These are phyloP conservation scores for Condylura cristata DNA, from an alignment of 2,113 vertebrate genomes.

Conservation along the genomic window DNA sequence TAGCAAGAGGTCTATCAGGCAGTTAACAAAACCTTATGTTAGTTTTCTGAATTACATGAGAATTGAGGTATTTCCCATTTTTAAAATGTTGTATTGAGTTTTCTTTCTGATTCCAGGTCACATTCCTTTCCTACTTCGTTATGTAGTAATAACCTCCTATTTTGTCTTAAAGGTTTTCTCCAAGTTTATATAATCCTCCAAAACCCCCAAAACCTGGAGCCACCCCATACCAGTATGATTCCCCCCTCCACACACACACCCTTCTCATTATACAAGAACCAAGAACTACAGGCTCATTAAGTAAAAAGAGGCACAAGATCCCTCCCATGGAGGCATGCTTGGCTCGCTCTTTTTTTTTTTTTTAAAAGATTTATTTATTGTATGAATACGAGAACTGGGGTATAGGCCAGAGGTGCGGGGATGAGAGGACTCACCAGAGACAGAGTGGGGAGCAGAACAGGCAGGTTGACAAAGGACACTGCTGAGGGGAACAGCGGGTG, in stretches of 20 bases:
- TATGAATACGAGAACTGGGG: too few relatives aligned
- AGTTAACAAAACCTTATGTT: not conserved
- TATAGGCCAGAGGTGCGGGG: too few relatives aligned
- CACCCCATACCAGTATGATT: too few relatives aligned
- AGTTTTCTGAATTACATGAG: not conserved
- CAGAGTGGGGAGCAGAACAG: too few relatives aligned
- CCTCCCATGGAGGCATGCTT: not conserved
- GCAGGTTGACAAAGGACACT: too few relatives aligned
- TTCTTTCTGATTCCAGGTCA: slow-evolving; percentile 2
- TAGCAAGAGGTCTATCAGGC: not conserved
- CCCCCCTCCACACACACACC: accelerated
- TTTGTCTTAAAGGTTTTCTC: not conserved
- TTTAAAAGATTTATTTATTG: too few relatives aligned
- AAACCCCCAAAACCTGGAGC: not conserved
- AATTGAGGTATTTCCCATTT: not conserved
- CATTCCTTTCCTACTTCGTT: slow-evolving; percentile 2
- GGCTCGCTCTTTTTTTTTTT: too few relatives aligned
- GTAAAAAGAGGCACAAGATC: not conserved
- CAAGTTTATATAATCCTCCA: not conserved
- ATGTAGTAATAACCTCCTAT: not conserved
- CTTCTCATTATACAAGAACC: not conserved
- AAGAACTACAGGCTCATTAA: not conserved
- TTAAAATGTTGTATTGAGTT: not conserved
- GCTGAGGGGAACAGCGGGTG: too few relatives aligned
- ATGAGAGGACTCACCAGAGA: too few relatives aligned